A percentile compares a stretch with the other conserved stretches of the same genome.
phyloP scores from a whole-genome alignment of 2,888 invertebrate species.

The Linyphia triangularis region DNA sequence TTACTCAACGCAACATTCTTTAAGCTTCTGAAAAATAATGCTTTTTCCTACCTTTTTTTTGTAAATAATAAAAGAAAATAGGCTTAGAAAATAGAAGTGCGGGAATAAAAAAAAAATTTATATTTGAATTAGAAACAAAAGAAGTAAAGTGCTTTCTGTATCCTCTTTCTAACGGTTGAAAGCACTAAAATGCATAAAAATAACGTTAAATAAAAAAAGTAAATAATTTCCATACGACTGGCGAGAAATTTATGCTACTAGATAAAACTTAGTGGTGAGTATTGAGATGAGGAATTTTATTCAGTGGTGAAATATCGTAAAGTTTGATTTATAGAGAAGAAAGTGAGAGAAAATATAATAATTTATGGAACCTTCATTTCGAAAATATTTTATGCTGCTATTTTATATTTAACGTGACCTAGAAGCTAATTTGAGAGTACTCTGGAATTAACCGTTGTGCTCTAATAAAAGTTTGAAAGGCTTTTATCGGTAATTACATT shows the following conservation, averaged over 20 bases:
- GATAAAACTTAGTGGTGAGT: not conserved
- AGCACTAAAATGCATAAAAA: not conserved
- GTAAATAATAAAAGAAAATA: too few relatives aligned
- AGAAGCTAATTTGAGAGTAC: not conserved
- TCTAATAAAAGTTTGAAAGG: not conserved
- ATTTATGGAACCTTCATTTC: not conserved
- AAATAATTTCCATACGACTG: not conserved
- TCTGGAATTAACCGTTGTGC: not conserved
- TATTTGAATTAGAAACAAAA: not conserved
- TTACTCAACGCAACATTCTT: too few relatives aligned
- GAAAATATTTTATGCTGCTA: not conserved
- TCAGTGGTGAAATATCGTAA: not conserved
- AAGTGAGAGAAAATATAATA: not conserved
- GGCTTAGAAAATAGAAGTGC: too few relatives aligned
- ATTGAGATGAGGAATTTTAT: not conserved
- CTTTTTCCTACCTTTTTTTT: too few relatives aligned
- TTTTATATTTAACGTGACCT: not conserved
- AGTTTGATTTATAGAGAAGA: constrained; percentile 30
- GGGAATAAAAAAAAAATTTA: not conserved
- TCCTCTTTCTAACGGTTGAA: not conserved
- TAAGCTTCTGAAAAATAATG: too few relatives aligned
- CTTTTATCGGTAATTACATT: not conserved
- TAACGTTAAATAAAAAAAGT: not conserved
- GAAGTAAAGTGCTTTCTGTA: not conserved
- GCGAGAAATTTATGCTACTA: not conserved